phyloP scores from a whole-genome alignment of 2,113 vertebrate genomes.

The Emydura subglobosa region DNA sequence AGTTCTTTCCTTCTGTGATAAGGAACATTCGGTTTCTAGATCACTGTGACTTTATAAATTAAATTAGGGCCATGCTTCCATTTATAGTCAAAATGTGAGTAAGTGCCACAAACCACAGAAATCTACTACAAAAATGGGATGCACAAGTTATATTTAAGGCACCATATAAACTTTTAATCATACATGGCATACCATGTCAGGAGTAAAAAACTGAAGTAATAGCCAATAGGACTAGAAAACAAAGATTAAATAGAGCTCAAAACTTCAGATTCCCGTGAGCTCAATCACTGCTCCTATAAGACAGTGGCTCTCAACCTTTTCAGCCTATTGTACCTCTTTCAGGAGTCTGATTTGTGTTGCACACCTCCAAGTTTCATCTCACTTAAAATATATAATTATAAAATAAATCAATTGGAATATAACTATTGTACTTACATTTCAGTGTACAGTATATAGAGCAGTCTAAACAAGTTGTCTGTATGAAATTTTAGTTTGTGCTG shows the following conservation, averaged over 20 bases:
- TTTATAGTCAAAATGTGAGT: neutral
- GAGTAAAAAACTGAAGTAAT: neutral
- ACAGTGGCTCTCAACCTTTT: too few relatives aligned
- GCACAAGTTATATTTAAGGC: neutral
- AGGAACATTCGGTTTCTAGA: neutral
- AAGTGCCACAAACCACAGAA: neutral
- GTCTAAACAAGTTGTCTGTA: too few relatives aligned
- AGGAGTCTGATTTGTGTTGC: too few relatives aligned
- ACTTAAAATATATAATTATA: too few relatives aligned
- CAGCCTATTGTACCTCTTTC: too few relatives aligned
- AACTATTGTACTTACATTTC: too few relatives aligned
- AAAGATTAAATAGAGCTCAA: neutral
- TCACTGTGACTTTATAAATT: neutral
- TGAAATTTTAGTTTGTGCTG: too few relatives aligned
- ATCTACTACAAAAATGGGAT: neutral
- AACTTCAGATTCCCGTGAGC: neutral
- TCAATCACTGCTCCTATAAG: neutral
- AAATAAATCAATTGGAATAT: too few relatives aligned
- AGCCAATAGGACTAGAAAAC: neutral
- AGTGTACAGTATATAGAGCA: too few relatives aligned
- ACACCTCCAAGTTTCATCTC: too few relatives aligned
- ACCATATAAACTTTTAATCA: neutral
- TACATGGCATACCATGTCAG: neutral
- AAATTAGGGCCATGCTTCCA: rapidly evolving
- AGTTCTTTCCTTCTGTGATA: rapidly evolving